Conservation (phyloP, 2,113 vertebrate species). For the Chloropsis cyanopogon region DNA sequence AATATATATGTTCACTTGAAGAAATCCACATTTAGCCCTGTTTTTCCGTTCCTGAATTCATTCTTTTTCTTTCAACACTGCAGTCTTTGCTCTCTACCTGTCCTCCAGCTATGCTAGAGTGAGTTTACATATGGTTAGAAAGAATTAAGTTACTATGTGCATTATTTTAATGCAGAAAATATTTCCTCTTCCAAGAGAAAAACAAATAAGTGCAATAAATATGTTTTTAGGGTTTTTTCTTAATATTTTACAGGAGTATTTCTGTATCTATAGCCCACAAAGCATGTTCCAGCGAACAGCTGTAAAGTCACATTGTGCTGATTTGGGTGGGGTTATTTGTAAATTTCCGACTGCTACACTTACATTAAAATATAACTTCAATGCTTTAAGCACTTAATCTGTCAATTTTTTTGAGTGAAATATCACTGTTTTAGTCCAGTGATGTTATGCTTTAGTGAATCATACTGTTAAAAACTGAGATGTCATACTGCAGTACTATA, state of each 20-base stretch:
- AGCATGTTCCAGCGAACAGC: background rate
- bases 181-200: background rate
- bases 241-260: background rate
- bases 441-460: background rate
- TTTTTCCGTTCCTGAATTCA: background rate
- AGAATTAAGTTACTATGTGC: background rate
- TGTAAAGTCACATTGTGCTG: background rate
- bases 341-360: background rate
- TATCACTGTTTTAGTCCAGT: background rate
- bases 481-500: background rate
- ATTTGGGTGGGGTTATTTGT: background rate
- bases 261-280: background rate
- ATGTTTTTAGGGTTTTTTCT: accelerated
- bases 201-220: background rate
- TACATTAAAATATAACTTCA: background rate
- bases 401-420: background rate
- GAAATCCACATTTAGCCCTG: background rate
- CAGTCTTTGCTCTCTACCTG: background rate
- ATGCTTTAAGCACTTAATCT: background rate
- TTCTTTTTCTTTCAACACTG: background rate
- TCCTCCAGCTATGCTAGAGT: background rate
- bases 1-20: background rate
- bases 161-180: background rate
- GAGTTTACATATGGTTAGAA: background rate
- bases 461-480: background rate